These are phyloP conservation scores for Enteromius thamalakanensis DNA, from an alignment of 2,797 vertebrate genomes.

Conservation along the genomic window DNA sequence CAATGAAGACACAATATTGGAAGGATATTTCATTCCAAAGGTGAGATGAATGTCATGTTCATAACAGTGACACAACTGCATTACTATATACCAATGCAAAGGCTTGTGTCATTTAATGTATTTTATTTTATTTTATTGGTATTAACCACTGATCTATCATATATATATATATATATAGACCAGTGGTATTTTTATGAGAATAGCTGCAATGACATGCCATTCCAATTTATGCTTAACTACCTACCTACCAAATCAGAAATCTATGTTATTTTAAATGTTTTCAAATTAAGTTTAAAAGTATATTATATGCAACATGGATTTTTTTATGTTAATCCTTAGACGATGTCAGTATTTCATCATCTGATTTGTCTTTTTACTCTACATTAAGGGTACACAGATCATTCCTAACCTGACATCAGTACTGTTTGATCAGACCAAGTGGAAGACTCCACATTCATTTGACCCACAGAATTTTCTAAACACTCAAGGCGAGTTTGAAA, in stretches of 20 bases:
- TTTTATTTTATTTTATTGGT: not conserved
- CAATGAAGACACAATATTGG: conserved; percentile 47
- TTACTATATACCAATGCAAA: not conserved
- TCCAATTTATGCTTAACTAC: not conserved
- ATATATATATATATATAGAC: too few relatives aligned
- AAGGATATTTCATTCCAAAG: conserved; percentile 56
- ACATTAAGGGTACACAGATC: conserved; percentile 52
- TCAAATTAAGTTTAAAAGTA: not conserved
- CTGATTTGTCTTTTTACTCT: not conserved
- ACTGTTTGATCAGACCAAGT: conserved; percentile 52
- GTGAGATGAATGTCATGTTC: conserved; percentile 18
- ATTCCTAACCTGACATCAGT: conserved; percentile 56
- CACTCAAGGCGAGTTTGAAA: conserved; percentile 46
- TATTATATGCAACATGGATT: not conserved
- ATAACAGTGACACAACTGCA: not conserved
- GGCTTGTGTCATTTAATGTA: not conserved
- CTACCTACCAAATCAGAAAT: not conserved
- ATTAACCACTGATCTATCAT: not conserved
- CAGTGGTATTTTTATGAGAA: not conserved
- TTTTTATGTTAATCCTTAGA: not conserved
- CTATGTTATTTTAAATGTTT: not conserved
- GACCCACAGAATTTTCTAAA: conserved; percentile 57
- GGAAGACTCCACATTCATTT: conserved; percentile 55
- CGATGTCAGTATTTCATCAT: not conserved
- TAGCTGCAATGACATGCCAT: not conserved